Evolutionary conservation across 2,888 invertebrate species (phyloP), one percentile per base, ranked within the genome.

Genomic region (Hylaea fasciaria): DNA sequence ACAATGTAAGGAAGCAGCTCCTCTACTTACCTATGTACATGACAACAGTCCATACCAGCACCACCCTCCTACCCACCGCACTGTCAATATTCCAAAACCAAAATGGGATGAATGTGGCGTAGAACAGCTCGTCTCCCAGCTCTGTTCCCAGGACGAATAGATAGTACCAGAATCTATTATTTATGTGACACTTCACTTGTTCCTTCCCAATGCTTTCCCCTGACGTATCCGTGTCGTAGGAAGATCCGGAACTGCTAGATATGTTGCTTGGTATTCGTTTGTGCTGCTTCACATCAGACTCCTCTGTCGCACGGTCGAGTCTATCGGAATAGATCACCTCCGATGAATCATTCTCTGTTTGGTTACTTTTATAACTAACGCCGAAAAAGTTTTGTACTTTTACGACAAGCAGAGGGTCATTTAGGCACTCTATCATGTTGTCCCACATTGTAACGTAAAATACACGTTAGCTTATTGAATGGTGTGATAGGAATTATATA

Each of bases 1-100:
- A 32, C 5, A 32, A 32, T 32, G 32, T 32, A 32, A 32, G 32
- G 32, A 7, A 7, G 3, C 1, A 9, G 10, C 32, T 32, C 9
- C 1, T 32, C 32, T 32, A 32, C 32, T 32, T 87, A 96, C 97
- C 97, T 79, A 96, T 94, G 74, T 96, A 96, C 97, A 97, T 97
- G 56, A 95, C 93, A 59, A 96, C 92, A 28, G 96, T 94, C 97
- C 97, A 97, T 16, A 97, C 95, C 10, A 96, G 89, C 11, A 97
- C 95, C 14, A 98, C 95, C 83, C 97, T 93, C 70, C 98, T 92
- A 12, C 97, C 96, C 2, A 98, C 96, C 29, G 95, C 96, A 16
- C 96, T 96, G 87, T 98, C 98, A 59, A 98, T 94, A 86, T 98
- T 98, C 98, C 98, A 98, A 80, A 97, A 96, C 96, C 97, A 97